Percentiles rank a stretch among this genome's conserved stretches.
Conservation (phyloP, 2,888 invertebrate genomes). For the Steinernema carpocapsae region DNA sequence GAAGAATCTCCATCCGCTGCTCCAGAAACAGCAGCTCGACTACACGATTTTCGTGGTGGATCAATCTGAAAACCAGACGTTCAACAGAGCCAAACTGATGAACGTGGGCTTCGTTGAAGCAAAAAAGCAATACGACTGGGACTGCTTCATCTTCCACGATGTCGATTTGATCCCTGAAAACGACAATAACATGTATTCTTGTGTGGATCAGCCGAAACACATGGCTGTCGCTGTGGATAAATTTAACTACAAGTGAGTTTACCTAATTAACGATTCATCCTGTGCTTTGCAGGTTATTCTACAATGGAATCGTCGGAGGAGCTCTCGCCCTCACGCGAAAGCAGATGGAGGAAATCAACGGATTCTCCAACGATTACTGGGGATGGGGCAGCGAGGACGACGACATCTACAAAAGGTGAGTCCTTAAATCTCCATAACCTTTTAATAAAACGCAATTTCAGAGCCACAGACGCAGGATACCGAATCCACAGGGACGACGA, state of each 20-base stretch:
- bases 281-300: constrained; percentile 86
- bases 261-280: constrained; percentile 75
- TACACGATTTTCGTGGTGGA: constrained; percentile 92
- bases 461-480: constrained; percentile 71
- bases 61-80: constrained; percentile 74
- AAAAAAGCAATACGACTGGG: constrained; percentile 74
- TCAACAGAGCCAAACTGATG: constrained; percentile 94
- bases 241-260: constrained; percentile 64
- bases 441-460: constrained; percentile 34
- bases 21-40: constrained; percentile 88
- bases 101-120: constrained; percentile 94
- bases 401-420: constrained; percentile 43
- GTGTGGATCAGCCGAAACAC: constrained; percentile 68
- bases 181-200: constrained; percentile 69
- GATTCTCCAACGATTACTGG: constrained; percentile 79
- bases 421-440: not conserved
- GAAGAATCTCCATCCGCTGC: constrained; percentile 89
- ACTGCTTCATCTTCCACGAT: constrained; percentile 71
- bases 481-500: constrained; percentile 90
- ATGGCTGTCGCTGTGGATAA: constrained; percentile 69
- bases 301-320: constrained; percentile 94
- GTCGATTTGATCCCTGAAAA: constrained; percentile 70
- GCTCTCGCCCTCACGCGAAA: constrained; percentile 86
- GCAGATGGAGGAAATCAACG: constrained; percentile 85
- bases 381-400: constrained; percentile 98